Base-by-base conservation (phyloP, 2,888 invertebrate genomes). In the Limnephilus auricula region DNA sequence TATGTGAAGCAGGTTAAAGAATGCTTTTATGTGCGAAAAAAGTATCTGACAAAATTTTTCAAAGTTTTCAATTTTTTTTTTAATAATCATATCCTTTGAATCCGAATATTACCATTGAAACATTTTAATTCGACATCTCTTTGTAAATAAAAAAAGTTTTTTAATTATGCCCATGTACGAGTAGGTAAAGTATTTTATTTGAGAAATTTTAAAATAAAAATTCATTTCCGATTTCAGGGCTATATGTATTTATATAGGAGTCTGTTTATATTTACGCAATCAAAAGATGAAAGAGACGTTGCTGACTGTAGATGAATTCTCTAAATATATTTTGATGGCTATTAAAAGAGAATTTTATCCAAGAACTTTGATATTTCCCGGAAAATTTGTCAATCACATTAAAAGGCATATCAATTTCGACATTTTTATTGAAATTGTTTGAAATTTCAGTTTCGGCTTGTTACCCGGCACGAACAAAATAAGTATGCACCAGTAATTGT, bases 221-320 rank as follows among this genome's bases (percentile, higher is more conserved):
- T 65, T 65, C 65, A 65, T 25, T n/a, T 65, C 9, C 25, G n/a
- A 65, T 25, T 65, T 15, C 18, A 5, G 65, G 5, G 25, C 65
- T 65, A 12, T 31, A 5, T 15, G 80, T 80, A 32, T 80, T 80
- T 31, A 80, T 32, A 1, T 15, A 80, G 65, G 65, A 65, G 6
- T 65, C 30, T 32, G 32, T 80, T 80, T 32, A 31, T 80, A 80
- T 80, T 80, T 80, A 32, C 80, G 80, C 80, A 80, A 80, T 80
- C 80, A 80, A 80, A 80, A 80, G 80, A 80, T 80, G 32, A 80
- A 80, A 80, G 80, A 13, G 32, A 79, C 30, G n/a, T 65, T 25
- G 65, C 65, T 65, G 4, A 65, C 3, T 25, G 65, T 25, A 65
- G 50, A 5, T 50, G 65, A 65, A 65, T 9, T 80, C 30, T 80